Evolutionary conservation across 1,140 invertebrate genomes (phyloP), one percentile per base, ranked within the genome.

Genomic region (Drosophila leontia): DNA sequence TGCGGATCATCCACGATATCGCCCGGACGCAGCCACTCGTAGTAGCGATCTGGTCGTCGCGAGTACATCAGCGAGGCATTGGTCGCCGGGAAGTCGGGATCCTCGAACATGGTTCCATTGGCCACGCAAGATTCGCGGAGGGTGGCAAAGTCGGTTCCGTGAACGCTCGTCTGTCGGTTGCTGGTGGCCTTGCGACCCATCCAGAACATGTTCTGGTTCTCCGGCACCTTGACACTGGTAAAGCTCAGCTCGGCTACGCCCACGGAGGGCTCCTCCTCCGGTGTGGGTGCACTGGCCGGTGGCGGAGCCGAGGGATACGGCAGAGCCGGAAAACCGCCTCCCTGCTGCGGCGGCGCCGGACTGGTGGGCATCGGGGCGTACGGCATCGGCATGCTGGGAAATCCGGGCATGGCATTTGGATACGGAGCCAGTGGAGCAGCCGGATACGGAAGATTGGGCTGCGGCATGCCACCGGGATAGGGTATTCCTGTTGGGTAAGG

Each of bases 1-100:
- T 97, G 95, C 0, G 99, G 98, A 90, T 98, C 94, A 45, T 96
- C 95, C 44, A 94, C 94, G 62, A 99, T 98, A 94, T 99, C 98
- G 32, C 94, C 93, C 26, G 97, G 97, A 62, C 97, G 93, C 69
- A 95, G 94, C 97, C 97, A 98, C 93, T 97, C 95, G 75, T 98
- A 96, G 34, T 95, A 94, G 81, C 96, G 94, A 75, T 96, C 95
- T 2, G 96, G 95, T 56, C 95, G 93, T 80, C 95, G 95, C 57
- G 96, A 97, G 92, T 95, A 98, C 93, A 96, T 98, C 34, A 98
- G 93, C 8, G 97, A 97, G 12, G 95, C 94, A 91, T 98, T 95
- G 9, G 93, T 93, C 0, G 97, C 95, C 1, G 95, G 96, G 93
- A 99, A 99, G 91, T 98, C 96, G 0, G 96, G 96, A 94, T 99